phyloP scores from a whole-genome alignment of 2,797 vertebrate genomes.

The Vireo griseus region DNA sequence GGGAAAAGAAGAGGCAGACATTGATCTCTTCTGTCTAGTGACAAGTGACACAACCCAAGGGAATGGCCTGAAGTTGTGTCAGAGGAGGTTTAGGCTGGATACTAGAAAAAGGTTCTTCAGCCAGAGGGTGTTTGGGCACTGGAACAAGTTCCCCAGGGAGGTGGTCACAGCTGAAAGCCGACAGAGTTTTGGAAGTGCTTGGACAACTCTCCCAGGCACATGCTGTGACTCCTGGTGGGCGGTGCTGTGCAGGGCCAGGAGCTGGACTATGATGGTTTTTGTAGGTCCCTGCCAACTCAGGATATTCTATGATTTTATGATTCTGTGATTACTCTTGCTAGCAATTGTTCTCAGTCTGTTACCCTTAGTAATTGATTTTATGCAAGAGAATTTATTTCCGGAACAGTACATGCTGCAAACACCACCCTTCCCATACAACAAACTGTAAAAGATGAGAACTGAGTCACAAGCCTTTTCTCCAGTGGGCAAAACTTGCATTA shows the following conservation, averaged over 20 bases:
- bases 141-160: background rate
- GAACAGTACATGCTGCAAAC: background rate
- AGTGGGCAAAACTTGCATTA: background rate
- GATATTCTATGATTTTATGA: background rate
- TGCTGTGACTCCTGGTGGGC: too few species aligned
- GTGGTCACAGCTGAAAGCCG: background rate
- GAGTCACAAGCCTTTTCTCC: background rate
- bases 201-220: rapidly evolving
- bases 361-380: background rate
- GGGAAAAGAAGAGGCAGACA: background rate
- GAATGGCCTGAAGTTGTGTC: background rate
- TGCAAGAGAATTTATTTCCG: background rate
- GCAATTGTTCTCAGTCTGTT: background rate
- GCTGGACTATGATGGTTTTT: background rate
- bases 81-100: background rate
- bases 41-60: background rate
- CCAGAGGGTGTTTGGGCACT: rapidly evolving
- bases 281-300: background rate
- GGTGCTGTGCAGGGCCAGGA: background rate
- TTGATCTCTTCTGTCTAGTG: background rate
- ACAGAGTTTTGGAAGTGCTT: background rate
- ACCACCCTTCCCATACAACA: background rate
- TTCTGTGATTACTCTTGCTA: background rate
- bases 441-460: background rate
- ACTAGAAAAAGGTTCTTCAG: background rate